phyloP scores from a whole-genome alignment of 2,113 vertebrate genomes.

The Ptychochromis oligacanthus region DNA sequence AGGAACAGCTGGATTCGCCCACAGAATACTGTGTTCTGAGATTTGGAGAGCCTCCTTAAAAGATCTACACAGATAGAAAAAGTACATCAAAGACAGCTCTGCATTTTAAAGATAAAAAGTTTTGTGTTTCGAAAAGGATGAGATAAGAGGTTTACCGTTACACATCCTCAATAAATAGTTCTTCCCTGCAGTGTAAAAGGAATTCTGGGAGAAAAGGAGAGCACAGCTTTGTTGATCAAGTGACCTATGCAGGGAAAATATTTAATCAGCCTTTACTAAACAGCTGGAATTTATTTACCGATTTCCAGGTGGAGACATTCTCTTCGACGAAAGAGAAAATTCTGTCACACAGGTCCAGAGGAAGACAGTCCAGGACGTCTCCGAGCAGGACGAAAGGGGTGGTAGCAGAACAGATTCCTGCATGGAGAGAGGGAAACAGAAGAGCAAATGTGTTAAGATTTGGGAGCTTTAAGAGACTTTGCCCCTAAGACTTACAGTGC shows the following conservation, averaged over 20 bases:
- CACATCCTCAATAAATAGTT: slow-evolving; percentile 99
- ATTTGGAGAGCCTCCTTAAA: slow-evolving; percentile 94
- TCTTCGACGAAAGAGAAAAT: slow-evolving; percentile 99
- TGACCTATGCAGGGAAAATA: neutral
- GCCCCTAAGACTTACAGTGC: no score
- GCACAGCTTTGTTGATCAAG: neutral
- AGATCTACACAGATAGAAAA: slow-evolving; percentile 84
- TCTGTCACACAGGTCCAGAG: slow-evolving; percentile 94
- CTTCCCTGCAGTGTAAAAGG: slow-evolving; percentile 97
- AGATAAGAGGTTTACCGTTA: slow-evolving; percentile 87
- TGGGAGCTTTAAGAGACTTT: no score
- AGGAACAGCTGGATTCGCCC: slow-evolving; percentile 97
- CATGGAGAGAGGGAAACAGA: neutral
- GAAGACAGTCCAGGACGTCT: slow-evolving; percentile 96
- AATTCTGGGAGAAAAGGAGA: slow-evolving; percentile 83
- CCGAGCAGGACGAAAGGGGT: slow-evolving; percentile 94
- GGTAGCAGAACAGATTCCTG: slow-evolving; percentile 95
- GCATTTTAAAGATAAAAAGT: neutral
- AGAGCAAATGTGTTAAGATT: no score
- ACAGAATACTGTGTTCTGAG: slow-evolving; percentile 98
- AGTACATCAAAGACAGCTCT: neutral
- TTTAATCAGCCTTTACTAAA: neutral
- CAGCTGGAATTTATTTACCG: slow-evolving; percentile 78
- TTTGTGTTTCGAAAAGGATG: neutral
- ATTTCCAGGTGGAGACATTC: slow-evolving; percentile 98